A percentile compares a stretch with the other conserved stretches of the same genome.
These are phyloP conservation scores for Apodemia duryi DNA, from an alignment of 2,888 invertebrate genomes.

Conservation along the genomic window DNA sequence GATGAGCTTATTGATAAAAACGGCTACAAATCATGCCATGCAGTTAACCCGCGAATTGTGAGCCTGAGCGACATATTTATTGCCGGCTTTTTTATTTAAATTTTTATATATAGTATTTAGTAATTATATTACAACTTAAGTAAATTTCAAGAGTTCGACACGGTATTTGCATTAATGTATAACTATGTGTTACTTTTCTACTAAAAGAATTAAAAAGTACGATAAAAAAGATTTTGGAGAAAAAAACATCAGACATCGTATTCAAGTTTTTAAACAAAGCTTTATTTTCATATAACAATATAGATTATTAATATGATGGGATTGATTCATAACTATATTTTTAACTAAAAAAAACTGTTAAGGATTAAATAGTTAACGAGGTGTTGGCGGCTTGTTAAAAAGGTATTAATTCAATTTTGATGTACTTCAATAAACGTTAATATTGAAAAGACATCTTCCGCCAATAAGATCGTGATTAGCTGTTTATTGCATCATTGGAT, in stretches of 20 bases:
- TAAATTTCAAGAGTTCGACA: no score
- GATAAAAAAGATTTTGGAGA: not conserved
- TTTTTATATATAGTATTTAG: no score
- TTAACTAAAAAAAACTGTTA: slow-evolving; percentile 6
- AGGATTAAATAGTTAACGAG: slow-evolving; percentile 26
- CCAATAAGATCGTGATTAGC: no score
- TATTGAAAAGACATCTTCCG: no score
- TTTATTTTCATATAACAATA: not conserved
- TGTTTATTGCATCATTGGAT: no score
- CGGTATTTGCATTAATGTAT: no score
- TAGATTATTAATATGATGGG: not conserved
- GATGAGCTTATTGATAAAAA: no score
- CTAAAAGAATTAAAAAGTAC: not conserved
- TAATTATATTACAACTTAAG: no score
- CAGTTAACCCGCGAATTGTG: no score
- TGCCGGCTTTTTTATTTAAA: no score
- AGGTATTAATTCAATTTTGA: slow-evolving; percentile 72
- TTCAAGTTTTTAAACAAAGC: not conserved
- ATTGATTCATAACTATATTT: slow-evolving; percentile 16
- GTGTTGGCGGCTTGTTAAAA: slow-evolving; percentile 68
- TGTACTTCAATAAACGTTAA: slow-evolving; percentile 77
- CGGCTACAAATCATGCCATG: no score
- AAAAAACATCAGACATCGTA: not conserved
- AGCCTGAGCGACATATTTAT: no score
- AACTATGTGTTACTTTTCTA: not conserved